Evolutionary conservation across 2,888 invertebrate genomes (phyloP).

Genomic region (Ptychoptera albimana): DNA sequence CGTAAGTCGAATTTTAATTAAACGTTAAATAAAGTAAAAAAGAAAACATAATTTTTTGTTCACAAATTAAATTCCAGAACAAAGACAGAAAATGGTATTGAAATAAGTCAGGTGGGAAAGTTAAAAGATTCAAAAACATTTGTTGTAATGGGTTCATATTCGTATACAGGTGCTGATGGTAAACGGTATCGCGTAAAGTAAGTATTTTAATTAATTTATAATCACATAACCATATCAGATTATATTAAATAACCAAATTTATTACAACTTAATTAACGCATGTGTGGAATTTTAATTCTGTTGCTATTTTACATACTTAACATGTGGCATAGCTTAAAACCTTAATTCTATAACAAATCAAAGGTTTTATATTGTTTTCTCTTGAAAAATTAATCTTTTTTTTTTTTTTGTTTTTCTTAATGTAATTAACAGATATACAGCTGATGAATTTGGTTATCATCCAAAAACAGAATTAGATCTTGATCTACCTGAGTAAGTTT

Average conservation of each 20-base stretch:
- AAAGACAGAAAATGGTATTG: conserved; percentile 29
- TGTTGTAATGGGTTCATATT: conserved; percentile 29
- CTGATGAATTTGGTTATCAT: conserved; percentile 30
- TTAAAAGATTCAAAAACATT: conserved; percentile 29
- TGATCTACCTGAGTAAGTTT: conserved; percentile 21
- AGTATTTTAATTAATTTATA: conserved; percentile 4
- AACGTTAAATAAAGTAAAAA: too few species aligned
- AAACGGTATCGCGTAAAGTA: conserved; percentile 25
- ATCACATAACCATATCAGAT: too few species aligned
- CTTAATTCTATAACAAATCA: not conserved
- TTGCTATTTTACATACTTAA: too few species aligned
- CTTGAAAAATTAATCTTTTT: not conserved
- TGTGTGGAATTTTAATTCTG: too few species aligned
- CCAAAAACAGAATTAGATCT: conserved; percentile 30
- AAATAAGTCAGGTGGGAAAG: conserved; percentile 27
- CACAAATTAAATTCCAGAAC: conserved; percentile 19
- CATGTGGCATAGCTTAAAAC: too few species aligned
- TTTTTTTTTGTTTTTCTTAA: not conserved
- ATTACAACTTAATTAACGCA: too few species aligned
- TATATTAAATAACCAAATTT: too few species aligned
- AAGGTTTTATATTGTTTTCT: not conserved
- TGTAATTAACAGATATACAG: conserved; percentile 20
- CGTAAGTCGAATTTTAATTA: conserved; percentile 8
- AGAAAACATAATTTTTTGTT: not conserved
- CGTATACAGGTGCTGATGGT: conserved; percentile 30